These are phyloP conservation scores for Gordius sp. DNA, from an alignment of 2,888 invertebrate genomes.

Conservation along the genomic window DNA sequence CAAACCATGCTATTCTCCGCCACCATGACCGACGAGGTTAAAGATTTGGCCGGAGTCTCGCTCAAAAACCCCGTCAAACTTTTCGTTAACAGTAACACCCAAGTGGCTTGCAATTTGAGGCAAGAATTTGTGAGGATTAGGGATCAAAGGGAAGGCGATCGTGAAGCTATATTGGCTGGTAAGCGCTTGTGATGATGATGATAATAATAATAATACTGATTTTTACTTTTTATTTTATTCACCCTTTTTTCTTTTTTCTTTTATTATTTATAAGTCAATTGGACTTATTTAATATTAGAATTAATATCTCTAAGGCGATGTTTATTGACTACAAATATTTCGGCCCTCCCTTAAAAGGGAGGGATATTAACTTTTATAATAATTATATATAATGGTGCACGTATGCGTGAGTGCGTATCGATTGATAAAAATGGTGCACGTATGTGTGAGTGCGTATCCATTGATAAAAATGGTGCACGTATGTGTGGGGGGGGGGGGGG, in stretches of 20 bases:
- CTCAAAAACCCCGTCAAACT: slow-evolving; percentile 67
- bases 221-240: not conserved
- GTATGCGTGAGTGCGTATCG: too few relatives aligned
- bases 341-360: too few relatives aligned
- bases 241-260: not conserved
- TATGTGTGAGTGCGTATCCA: too few relatives aligned
- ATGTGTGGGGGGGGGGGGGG: too few relatives aligned
- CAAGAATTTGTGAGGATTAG: slow-evolving; percentile 60
- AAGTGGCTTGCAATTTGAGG: slow-evolving; percentile 69
- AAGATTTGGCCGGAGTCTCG: slow-evolving; percentile 71
- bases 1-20: slow-evolving; percentile 95
- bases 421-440: too few relatives aligned
- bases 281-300: too few relatives aligned
- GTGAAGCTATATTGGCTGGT: slow-evolving; percentile 48
- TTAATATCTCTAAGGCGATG: too few relatives aligned
- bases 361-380: too few relatives aligned
- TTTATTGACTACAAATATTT: too few relatives aligned
- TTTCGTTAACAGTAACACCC: slow-evolving; percentile 79
- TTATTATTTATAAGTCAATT: slow-evolving; percentile 3
- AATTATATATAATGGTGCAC: too few relatives aligned
- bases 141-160: slow-evolving; percentile 43
- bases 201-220: slow-evolving; percentile 19
- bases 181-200: slow-evolving; percentile 17
- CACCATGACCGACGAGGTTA: slow-evolving; percentile 72
- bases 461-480: too few relatives aligned